phyloP scores from a whole-genome alignment of 2,113 vertebrate species.

The Tricholaema leucomelas region DNA sequence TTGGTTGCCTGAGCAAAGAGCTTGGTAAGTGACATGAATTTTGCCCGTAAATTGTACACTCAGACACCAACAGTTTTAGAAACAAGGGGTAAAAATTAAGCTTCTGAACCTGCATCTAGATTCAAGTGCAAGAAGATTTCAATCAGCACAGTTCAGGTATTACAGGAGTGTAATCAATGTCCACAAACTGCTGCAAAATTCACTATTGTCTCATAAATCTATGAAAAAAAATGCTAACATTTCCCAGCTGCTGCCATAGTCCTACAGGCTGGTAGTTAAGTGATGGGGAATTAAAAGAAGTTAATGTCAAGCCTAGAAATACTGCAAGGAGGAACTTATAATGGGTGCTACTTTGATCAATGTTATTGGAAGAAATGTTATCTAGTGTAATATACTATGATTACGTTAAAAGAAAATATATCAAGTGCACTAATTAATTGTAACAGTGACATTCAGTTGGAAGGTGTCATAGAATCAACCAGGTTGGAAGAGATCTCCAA shows the following conservation, averaged over 20 bases:
- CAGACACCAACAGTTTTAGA: background rate
- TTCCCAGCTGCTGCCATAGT: background rate
- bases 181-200: constrained; percentile 1
- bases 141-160: background rate
- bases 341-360: background rate
- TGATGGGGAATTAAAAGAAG: background rate
- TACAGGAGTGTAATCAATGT: background rate
- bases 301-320: background rate
- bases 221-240: background rate
- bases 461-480: background rate
- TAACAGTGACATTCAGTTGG: background rate
- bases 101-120: background rate
- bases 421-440: background rate
- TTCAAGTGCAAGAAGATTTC: background rate
- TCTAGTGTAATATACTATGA: background rate
- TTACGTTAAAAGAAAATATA: background rate
- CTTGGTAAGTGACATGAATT: constrained; percentile 14
- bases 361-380: background rate
- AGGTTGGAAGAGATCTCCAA: no score
- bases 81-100: background rate
- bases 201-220: background rate
- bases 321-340: background rate
- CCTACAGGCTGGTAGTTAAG: background rate
- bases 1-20: background rate
- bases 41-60: background rate